phyloP scores from a whole-genome alignment of 2,888 invertebrate genomes.

The Petrophora chlorosata region DNA sequence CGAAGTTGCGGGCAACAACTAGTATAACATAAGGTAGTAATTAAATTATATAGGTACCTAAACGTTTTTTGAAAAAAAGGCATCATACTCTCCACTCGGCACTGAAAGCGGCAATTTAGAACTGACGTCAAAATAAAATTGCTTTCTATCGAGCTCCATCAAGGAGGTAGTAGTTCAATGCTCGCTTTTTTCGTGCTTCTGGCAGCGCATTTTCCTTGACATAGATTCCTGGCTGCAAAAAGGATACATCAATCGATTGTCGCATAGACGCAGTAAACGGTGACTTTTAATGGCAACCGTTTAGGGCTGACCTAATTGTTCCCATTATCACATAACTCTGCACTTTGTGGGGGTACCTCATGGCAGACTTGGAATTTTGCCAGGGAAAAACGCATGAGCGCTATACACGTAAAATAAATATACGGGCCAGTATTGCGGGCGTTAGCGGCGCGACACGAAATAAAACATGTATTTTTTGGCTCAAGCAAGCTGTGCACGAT shows the following conservation, averaged over 20 bases:
- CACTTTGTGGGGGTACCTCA: conserved; percentile 10
- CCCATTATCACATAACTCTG: conserved; percentile 13
- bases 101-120: too few species aligned
- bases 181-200: too few species aligned
- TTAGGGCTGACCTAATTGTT: conserved; percentile 17
- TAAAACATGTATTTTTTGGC: conserved; percentile 19
- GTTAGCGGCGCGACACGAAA: conserved; percentile 14
- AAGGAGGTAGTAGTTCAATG: too few species aligned
- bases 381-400: conserved; percentile 23
- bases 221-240: not conserved
- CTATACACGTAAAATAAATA: conserved; percentile 11
- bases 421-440: conserved; percentile 14
- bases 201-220: too few species aligned
- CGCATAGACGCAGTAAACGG: not conserved
- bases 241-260: not conserved
- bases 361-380: conserved; percentile 16
- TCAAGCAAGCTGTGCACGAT: conserved; percentile 1
- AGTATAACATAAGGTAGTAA: too few species aligned
- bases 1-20: too few species aligned
- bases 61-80: too few species aligned
- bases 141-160: too few species aligned
- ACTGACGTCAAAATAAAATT: too few species aligned
- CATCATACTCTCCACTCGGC: too few species aligned
- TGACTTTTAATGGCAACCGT: not conserved
- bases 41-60: too few species aligned